Evolutionary conservation across 2,888 invertebrate species (phyloP).

Genomic region (Acanthacorydalis orientalis): DNA sequence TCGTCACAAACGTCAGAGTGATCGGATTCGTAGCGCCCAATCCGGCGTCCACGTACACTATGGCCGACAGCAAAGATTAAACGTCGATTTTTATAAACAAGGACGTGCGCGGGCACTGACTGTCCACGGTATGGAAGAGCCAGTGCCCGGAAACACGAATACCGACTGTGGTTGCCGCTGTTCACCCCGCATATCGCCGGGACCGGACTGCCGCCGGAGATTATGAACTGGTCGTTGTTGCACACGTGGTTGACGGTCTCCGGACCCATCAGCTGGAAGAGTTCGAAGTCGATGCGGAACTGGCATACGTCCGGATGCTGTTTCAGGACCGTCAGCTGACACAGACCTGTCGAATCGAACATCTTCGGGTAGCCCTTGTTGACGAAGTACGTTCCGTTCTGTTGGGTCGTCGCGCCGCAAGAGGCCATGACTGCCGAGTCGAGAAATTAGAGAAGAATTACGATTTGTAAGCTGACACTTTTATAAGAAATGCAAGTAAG

Average conservation of each 20-base stretch:
- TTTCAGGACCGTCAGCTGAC: constrained; percentile 68
- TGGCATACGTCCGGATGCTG: constrained; percentile 67
- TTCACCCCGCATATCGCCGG: constrained; percentile 70
- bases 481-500: neutral
- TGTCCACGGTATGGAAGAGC: too few species aligned
- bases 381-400: constrained; percentile 77
- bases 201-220: constrained; percentile 64
- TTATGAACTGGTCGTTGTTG: constrained; percentile 70
- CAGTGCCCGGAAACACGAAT: neutral
- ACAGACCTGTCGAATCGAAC: constrained; percentile 66
- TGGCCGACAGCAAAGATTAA: too few species aligned
- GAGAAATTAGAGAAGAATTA: too few species aligned
- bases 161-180: constrained; percentile 65
- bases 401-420: constrained; percentile 59
- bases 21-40: constrained; percentile 58
- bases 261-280: constrained; percentile 60
- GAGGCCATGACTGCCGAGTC: constrained; percentile 47
- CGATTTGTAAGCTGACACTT: too few species aligned
- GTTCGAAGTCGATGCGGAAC: constrained; percentile 63
- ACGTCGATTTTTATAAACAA: neutral
- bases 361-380: constrained; percentile 63
- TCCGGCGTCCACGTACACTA: constrained; percentile 77
- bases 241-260: constrained; percentile 62
- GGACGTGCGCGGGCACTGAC: neutral
- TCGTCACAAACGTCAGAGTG: constrained; percentile 65